Evolutionary conservation across 92 coral and sea anemone species (phyloP), one percentile per base, ranked within the genome.

Genomic region (Phenganax subtilis): DNA sequence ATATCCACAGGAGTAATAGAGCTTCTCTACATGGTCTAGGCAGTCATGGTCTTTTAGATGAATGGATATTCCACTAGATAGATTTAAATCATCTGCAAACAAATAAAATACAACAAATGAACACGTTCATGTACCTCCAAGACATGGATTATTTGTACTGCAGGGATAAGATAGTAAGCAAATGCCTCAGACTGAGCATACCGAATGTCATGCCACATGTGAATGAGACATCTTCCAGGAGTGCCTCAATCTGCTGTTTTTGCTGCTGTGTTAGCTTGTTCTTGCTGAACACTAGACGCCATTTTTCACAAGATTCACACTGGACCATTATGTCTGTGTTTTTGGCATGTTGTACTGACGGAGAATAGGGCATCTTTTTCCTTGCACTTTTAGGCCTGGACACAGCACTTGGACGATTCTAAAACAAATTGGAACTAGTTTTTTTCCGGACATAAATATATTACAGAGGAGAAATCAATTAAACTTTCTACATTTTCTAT

Each of bases 211-310:
- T 72, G 3, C 56, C 57, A 72, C 57, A 51, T 29, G 59, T 44
- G 55, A 51, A 57, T 76, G 81, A 30, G 0, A 76, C 57, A 76
- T 76, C 71, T 29, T 76, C 81, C 0, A 76, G 81, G 55, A 76
- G 70, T 4, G 17, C 2, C 54, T 76, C 57, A 53, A 76, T 54
- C 81, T 76, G 81, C 62, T 75, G 66, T 56, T 57, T 76, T 61
- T 76, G 70, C 81, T 27, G 81, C 81, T 76, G 53, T 76, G 81
- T 76, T 56, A 76, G 58, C 69, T 76, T 76, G 12, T 76, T 76
- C 81, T 76, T 76, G 71, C 81, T 76, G 29, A 76, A 76, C 81
- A 76, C 69, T 20, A 76, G 54, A 0, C 70, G 71, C 81, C 71
- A 76, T 57, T 57, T 76, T 27, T 56, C 70, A 76, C 77, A 72